Evolutionary conservation across 2,113 vertebrate species (phyloP).

Genomic region (Sinocyclocheilus anshuiensis): DNA sequence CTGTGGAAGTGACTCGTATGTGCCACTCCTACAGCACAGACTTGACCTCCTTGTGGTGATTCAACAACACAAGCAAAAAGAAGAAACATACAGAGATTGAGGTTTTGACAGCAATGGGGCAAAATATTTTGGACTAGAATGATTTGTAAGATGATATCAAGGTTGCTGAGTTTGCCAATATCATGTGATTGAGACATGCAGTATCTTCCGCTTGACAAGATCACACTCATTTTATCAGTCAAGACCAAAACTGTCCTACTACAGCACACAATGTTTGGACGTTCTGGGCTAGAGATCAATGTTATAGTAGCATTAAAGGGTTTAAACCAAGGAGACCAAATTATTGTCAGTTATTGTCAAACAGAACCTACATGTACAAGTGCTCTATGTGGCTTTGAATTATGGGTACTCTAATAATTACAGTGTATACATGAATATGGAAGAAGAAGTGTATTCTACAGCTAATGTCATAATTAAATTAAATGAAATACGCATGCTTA

Average conservation of each 20-base stretch:
- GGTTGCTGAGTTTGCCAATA: not conserved
- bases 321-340: not conserved
- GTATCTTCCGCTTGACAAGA: not conserved
- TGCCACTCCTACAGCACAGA: not conserved
- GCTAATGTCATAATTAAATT: not conserved
- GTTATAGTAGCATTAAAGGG: not conserved
- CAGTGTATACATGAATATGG: not conserved
- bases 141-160: not conserved
- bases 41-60: conserved; percentile 16
- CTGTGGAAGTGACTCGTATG: not conserved
- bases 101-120: not conserved
- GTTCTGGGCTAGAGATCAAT: not conserved
- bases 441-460: not conserved
- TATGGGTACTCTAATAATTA: not conserved
- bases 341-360: not conserved
- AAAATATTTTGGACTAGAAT: not conserved
- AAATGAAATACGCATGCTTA: not conserved
- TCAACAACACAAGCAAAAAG: not conserved
- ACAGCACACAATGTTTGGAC: not conserved
- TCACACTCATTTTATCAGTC: not conserved
- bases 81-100: not conserved
- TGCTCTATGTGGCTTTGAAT: not conserved
- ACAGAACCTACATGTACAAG: not conserved
- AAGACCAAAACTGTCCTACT: not conserved
- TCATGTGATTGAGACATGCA: not conserved